Base-by-base conservation (phyloP, 2,113 vertebrate genomes). In the Notechis scutatus region DNA sequence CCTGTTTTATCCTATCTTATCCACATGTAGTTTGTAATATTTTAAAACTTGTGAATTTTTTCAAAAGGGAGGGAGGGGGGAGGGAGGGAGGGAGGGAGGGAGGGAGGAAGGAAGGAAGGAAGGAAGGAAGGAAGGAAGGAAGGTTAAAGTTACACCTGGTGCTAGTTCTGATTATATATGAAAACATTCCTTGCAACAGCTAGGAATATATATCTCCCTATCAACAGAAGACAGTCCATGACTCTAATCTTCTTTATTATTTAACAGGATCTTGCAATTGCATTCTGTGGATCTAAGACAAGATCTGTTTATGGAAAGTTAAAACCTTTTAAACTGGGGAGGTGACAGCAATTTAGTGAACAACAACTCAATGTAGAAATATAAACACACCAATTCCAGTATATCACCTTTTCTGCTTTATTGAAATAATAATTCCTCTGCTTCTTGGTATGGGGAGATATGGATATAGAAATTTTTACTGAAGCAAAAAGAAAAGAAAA, bases 341-440 rank as follows among this genome's bases (percentile, higher is more conserved):
- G 61, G 0, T 5, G 88, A n/a, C 11, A 39, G 23, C n/a, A 61
- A 89, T 23, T 3, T 2, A 45, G 55, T 12, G 0, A 23, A 47
- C 24, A 81, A 74, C 9, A 1, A 45, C 23, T 4, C 3, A 4
- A 0, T 50, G 85, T 59, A 34, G 59, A 92, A 85, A 54, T 39
- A 24, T 29, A 52, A 52, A 55, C 3, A 54, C 23, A 29, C 59
- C 90, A 61, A 87, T 29, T 91, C 69, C 12, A 92, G 18, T 34
- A 89, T 1, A n/a, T 50, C 9, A 29, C 21, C 52, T 42, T 0
- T 3, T 4, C 64, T 39, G 0, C 0, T 61, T 57, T 39, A 85
- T 52, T 85, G 26, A 69, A 90, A 26, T 2, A 90, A 26, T 2
- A 0, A 0, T 34, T 85, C 42, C 26, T 14, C 24, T 10, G 12